Conservation (phyloP, 2,797 vertebrate species). For the Pseudomugil gertrudae region DNA sequence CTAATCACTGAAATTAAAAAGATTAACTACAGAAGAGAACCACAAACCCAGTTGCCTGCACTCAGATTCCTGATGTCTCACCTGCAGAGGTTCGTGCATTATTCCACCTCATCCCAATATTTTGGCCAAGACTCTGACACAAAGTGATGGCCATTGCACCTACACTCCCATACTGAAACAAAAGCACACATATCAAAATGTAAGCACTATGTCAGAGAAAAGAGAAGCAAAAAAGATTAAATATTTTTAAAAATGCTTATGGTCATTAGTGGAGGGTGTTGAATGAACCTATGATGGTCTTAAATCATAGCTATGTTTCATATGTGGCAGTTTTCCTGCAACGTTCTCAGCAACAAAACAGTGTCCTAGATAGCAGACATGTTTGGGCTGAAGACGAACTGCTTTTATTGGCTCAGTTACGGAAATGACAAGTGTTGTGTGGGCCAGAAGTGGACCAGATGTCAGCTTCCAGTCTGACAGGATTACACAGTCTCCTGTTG, state of each 20-base stretch:
- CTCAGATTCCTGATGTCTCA: conserved; percentile 41
- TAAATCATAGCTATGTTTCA: background rate
- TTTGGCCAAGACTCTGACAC: conserved; percentile 93
- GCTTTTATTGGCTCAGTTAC: too few relatives aligned
- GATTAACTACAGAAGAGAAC: conserved; percentile 59
- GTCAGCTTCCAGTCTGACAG: too few relatives aligned
- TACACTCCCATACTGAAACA: conserved; percentile 87
- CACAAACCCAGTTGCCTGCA: background rate
- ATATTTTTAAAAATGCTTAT: background rate
- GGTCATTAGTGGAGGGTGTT: background rate
- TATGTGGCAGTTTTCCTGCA: too few relatives aligned
- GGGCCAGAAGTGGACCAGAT: too few relatives aligned
- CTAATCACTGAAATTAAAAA: conserved; percentile 59
- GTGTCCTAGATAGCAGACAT: too few relatives aligned
- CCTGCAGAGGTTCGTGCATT: conserved; percentile 88
- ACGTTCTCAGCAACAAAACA: too few relatives aligned
- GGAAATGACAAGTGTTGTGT: too few relatives aligned
- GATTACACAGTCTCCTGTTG: too few relatives aligned
- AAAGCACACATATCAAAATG: background rate
- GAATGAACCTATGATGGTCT: background rate
- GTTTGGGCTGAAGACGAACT: too few relatives aligned
- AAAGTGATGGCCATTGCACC: conserved; percentile 90
- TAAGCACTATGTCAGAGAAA: background rate
- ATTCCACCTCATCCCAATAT: conserved; percentile 97
- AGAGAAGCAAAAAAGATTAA: too few relatives aligned